phyloP scores from a whole-genome alignment of 1,140 invertebrate genomes.

The Drosophila prosaltans region DNA sequence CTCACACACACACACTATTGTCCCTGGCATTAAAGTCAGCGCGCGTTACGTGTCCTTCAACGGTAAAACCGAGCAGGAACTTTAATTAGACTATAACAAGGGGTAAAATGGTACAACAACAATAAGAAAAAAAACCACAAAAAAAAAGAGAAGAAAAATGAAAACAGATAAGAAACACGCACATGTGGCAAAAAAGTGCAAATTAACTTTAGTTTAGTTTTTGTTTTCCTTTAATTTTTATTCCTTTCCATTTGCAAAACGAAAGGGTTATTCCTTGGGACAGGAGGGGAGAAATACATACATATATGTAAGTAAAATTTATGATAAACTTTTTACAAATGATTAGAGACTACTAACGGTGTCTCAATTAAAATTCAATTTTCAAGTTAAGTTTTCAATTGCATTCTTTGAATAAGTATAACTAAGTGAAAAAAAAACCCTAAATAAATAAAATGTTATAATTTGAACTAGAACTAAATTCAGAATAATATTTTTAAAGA shows the following conservation, averaged over 20 bases:
- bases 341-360: too few relatives aligned
- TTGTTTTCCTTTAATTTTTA: neutral
- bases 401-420: too few relatives aligned
- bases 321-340: neutral
- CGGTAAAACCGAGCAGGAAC: constrained; percentile 32
- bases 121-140: constrained; percentile 16
- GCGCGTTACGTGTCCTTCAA: constrained; percentile 57
- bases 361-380: too few relatives aligned
- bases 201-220: constrained; percentile 17
- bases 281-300: neutral
- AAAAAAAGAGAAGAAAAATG: constrained; percentile 15
- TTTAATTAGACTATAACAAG: constrained; percentile 66
- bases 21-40: constrained; percentile 48
- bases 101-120: constrained; percentile 33
- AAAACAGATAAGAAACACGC: constrained; percentile 65
- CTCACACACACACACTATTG: neutral
- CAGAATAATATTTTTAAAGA: too few relatives aligned
- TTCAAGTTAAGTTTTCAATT: too few relatives aligned
- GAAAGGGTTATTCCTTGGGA: neutral
- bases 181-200: constrained; percentile 36
- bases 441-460: too few relatives aligned
- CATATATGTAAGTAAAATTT: neutral
- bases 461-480: too few relatives aligned
- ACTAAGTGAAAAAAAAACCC: too few relatives aligned
- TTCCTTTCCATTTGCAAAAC: neutral